These are phyloP conservation scores for Phasia obesa DNA, from an alignment of 2,888 invertebrate genomes.

Conservation along the genomic window DNA sequence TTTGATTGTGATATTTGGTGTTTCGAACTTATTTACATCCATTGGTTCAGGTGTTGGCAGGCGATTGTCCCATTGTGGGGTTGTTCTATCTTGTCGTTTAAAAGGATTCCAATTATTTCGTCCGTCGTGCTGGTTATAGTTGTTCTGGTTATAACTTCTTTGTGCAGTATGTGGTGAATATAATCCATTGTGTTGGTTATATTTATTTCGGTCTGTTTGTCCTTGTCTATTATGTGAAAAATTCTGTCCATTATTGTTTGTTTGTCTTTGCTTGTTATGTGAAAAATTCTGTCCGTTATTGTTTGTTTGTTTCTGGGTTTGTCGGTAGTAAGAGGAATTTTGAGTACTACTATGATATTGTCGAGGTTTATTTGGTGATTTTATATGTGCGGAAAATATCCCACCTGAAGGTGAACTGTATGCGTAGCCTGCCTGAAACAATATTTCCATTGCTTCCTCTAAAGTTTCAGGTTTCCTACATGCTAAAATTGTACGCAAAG, in stretches of 20 bases:
- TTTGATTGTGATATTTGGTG: conserved; percentile 4
- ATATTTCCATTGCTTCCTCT: not conserved
- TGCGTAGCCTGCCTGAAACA: not conserved
- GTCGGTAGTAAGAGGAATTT: conserved; percentile 5
- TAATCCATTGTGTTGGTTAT: not conserved
- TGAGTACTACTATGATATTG: conserved; percentile 8
- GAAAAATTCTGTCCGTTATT: conserved; percentile 2
- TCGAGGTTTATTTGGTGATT: conserved; percentile 5
- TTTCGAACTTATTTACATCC: conserved; percentile 29
- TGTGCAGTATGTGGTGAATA: not conserved
- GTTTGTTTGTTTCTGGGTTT: conserved; percentile 1
- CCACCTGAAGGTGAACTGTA: conserved; percentile 11
- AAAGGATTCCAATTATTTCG: conserved; percentile 19
- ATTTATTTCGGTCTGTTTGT: not conserved
- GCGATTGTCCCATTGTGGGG: conserved; percentile 15
- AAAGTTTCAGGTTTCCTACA: not conserved
- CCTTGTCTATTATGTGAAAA: conserved; percentile 6
- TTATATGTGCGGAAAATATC: not conserved
- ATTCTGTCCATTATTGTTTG: conserved; percentile 1
- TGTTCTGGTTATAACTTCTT: conserved; percentile 7
- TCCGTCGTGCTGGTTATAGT: conserved; percentile 12
- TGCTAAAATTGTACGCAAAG: conserved; percentile 44
- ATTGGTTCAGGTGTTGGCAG: conserved; percentile 23
- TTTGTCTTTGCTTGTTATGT: not conserved
- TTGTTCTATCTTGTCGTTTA: conserved; percentile 20